phyloP scores from a whole-genome alignment of 2,113 vertebrate species.

The Okapia johnstoni region DNA sequence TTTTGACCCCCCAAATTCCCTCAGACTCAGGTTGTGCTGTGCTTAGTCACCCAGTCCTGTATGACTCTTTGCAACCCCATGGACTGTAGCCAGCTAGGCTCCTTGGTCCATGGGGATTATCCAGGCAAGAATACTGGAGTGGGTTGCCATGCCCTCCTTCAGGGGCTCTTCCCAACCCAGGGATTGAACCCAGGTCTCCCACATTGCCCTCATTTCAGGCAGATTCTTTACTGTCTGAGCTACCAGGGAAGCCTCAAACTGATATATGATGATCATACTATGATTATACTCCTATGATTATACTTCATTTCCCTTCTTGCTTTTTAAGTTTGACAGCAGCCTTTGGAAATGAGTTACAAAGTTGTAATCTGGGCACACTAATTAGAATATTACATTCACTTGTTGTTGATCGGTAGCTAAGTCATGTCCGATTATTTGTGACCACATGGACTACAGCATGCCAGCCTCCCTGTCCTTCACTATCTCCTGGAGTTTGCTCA shows the following conservation, averaged over 20 bases:
- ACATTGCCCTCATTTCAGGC: accelerated
- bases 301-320: not conserved
- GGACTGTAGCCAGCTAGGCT: not conserved
- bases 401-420: not conserved
- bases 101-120: not conserved
- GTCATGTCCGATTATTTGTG: not conserved
- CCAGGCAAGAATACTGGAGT: not conserved
- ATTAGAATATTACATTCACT: constrained; percentile 6
- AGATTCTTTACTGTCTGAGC: not conserved
- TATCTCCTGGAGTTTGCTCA: not conserved
- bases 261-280: not conserved
- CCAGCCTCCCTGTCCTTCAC: not conserved
- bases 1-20: not conserved
- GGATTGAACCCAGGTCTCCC: not conserved
- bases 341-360: not conserved
- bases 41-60: not conserved
- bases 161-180: not conserved
- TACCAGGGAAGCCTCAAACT: not conserved
- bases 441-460: not conserved
- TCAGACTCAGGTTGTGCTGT: not conserved
- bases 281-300: too few species aligned
- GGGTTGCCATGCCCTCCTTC: not conserved
- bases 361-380: not conserved
- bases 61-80: not conserved
- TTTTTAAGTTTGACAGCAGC: not conserved